Conservation (phyloP, 2,797 vertebrate genomes). For the Pantherophis alleghaniensis region DNA sequence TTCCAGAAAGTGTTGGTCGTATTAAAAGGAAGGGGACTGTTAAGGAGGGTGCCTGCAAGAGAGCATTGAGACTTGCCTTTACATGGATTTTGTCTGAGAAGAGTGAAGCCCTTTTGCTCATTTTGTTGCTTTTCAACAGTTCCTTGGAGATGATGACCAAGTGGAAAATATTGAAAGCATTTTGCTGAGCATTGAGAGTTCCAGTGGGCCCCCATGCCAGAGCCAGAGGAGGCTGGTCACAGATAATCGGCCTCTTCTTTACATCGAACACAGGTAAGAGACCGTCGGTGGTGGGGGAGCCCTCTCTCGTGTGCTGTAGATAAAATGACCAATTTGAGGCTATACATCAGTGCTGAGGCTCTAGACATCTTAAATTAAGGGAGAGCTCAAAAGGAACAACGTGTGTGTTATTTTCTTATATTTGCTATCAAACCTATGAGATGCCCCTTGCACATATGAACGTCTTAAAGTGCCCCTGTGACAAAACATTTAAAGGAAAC, state of each 20-base stretch:
- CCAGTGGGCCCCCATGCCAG: conserved; percentile 70
- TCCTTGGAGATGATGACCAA: conserved; percentile 66
- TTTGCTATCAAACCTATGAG: background rate
- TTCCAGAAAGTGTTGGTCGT: background rate
- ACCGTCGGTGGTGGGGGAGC: too few species aligned
- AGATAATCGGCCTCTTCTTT: conserved; percentile 79
- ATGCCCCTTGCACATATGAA: background rate
- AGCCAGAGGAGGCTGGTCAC: conserved; percentile 65
- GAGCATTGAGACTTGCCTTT: background rate
- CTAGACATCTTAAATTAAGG: background rate
- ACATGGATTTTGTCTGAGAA: background rate
- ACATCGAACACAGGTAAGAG: conserved; percentile 91
- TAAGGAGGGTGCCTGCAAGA: background rate
- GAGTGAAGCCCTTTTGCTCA: background rate
- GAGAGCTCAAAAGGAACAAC: background rate
- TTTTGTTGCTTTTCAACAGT: conserved; percentile 7
- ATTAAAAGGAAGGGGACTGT: background rate
- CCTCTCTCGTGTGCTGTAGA: background rate
- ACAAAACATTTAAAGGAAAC: background rate
- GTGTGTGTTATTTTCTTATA: background rate
- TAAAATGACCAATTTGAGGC: background rate
- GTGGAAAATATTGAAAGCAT: conserved; percentile 86
- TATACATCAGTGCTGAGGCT: background rate
- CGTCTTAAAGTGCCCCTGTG: background rate
- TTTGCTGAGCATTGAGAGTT: conserved; percentile 82